Conservation (phyloP, 2,113 vertebrate genomes). For the Silurus meridionalis region DNA sequence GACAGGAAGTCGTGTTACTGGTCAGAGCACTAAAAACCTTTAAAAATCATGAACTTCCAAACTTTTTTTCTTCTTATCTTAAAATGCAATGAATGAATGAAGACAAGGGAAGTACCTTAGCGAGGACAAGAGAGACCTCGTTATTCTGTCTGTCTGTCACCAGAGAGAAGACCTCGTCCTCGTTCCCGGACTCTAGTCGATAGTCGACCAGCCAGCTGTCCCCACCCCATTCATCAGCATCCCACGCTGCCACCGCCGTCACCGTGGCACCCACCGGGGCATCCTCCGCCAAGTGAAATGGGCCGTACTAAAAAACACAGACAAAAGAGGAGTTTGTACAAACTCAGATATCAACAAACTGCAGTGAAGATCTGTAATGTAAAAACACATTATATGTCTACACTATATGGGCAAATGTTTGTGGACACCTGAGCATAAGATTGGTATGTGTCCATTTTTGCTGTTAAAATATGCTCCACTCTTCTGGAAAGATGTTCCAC, state of each 20-base stretch:
- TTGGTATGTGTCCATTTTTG: too few species aligned
- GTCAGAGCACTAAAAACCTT: not conserved
- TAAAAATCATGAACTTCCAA: not conserved
- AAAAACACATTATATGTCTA: not conserved
- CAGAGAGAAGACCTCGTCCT: conserved; percentile 66
- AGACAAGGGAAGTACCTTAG: conserved; percentile 61
- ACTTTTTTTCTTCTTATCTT: not conserved
- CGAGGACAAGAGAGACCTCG: conserved; percentile 65
- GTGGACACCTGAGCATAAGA: too few species aligned
- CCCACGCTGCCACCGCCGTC: conserved; percentile 61
- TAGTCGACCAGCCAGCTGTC: conserved; percentile 76
- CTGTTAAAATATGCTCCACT: too few species aligned
- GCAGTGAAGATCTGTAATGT: not conserved
- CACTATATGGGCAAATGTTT: too few species aligned
- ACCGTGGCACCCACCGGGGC: conserved; percentile 62
- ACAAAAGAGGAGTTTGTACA: not conserved
- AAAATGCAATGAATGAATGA: not conserved
- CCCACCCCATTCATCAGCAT: conserved; percentile 72
- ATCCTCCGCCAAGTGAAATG: conserved; percentile 65
- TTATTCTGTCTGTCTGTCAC: conserved; percentile 60
- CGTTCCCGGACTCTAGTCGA: conserved; percentile 72
- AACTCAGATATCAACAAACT: conserved; percentile 18
- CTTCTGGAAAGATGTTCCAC: too few species aligned
- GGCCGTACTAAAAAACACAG: conserved; percentile 60
- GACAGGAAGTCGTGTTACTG: not conserved